These are phyloP conservation scores for Wasmannia auropunctata DNA, from an alignment of 1,140 invertebrate species.

Conservation along the genomic window DNA sequence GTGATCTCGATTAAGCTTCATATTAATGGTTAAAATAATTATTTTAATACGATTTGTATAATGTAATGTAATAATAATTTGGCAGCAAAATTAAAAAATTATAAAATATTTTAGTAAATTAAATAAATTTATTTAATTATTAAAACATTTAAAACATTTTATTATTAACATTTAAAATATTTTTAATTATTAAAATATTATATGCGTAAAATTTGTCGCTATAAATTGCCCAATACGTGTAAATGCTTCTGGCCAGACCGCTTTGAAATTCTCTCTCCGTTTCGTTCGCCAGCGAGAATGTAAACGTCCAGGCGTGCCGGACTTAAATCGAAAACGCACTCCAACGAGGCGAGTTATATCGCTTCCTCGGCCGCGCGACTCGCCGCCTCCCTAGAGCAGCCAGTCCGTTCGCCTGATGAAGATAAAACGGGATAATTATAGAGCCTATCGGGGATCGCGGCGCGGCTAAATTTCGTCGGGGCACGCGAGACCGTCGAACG, in stretches of 20 bases:
- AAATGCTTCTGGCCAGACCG: neutral
- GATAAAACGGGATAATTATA: slow-evolving; percentile 85
- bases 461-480: slow-evolving; percentile 83
- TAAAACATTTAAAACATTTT: neutral
- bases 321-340: slow-evolving; percentile 64
- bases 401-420: slow-evolving; percentile 77
- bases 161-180: neutral
- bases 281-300: slow-evolving; percentile 19
- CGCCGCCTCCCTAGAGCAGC: slow-evolving; percentile 55
- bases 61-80: slow-evolving; percentile 2
- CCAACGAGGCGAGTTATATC: slow-evolving; percentile 62
- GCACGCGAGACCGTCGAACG: slow-evolving; percentile 82
- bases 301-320: slow-evolving; percentile 55
- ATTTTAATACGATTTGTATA: neutral
- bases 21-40: neutral
- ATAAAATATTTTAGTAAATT: no score
- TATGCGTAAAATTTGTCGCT: neutral
- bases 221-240: neutral
- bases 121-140: no score
- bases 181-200: neutral
- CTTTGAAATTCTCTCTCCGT: slow-evolving; percentile 18
- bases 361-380: slow-evolving; percentile 68
- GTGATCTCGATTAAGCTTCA: no score
- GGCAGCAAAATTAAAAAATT: neutral
- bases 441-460: slow-evolving; percentile 83